phyloP scores from a whole-genome alignment of 1,140 invertebrate species.

The Kradibia gibbosae region DNA sequence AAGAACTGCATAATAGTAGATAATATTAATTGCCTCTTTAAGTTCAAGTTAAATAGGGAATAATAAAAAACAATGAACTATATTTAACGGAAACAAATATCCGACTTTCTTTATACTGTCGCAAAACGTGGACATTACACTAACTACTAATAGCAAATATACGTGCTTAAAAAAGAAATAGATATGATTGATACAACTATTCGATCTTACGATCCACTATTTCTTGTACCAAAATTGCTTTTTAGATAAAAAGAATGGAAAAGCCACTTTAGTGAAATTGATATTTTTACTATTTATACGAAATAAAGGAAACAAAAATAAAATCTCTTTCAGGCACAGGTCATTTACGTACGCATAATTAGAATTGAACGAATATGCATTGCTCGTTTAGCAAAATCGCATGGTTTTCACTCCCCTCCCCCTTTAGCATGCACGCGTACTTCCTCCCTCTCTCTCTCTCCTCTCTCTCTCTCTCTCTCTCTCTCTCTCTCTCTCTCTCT shows the following conservation, averaged over 20 bases:
- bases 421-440: background rate
- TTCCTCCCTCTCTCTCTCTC: background rate
- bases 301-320: constrained; percentile 25
- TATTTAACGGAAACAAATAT: no score
- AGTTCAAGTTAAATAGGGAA: no score
- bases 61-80: no score
- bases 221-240: background rate
- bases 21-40: no score
- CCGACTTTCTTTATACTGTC: no score
- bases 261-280: background rate
- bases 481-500: background rate
- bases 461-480: background rate
- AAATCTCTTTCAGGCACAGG: constrained; percentile 32
- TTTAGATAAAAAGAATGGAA: background rate
- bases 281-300: constrained; percentile 16
- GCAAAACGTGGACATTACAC: no score
- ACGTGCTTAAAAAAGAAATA: no score
- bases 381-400: constrained; percentile 16
- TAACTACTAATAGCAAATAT: no score
- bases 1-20: no score
- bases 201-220: no score
- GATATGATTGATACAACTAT: no score
- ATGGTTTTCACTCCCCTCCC: background rate
- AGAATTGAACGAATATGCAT: constrained; percentile 22
- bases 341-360: constrained; percentile 42